phyloP scores from a whole-genome alignment of 2,797 vertebrate genomes.

The Argyrosomus regius region DNA sequence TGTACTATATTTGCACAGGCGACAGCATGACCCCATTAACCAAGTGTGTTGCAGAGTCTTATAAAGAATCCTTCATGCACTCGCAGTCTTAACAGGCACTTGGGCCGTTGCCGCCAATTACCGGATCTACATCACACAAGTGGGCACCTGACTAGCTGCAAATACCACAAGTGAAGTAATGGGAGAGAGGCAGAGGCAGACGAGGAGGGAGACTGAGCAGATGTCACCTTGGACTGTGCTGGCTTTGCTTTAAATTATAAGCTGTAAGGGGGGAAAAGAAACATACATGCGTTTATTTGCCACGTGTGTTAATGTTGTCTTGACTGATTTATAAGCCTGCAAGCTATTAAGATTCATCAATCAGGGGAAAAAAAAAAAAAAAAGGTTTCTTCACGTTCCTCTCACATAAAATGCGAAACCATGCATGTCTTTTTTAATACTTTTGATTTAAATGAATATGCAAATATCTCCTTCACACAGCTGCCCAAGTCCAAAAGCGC shows the following conservation, averaged over 20 bases:
- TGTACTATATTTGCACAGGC: conserved; percentile 13
- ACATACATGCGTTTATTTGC: conserved; percentile 15
- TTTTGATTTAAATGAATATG: conserved; percentile 55
- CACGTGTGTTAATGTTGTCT: conserved; percentile 1
- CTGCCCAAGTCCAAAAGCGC: conserved; percentile 3
- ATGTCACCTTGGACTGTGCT: conserved; percentile 34
- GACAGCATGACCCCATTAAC: conserved; percentile 35
- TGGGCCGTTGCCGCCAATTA: conserved; percentile 48
- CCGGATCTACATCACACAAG: conserved; percentile 47
- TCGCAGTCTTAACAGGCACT: conserved; percentile 45
- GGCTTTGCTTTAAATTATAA: conserved; percentile 10
- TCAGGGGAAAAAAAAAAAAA: background rate
- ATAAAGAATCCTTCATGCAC: background rate
- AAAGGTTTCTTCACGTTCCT: background rate
- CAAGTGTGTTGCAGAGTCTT: conserved; percentile 30
- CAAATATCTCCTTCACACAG: conserved; percentile 24
- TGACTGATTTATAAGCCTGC: conserved; percentile 23
- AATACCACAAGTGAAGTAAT: conserved; percentile 52
- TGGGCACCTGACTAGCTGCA: conserved; percentile 56
- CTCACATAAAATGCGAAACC: conserved; percentile 1
- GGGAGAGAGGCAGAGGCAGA: conserved; percentile 15
- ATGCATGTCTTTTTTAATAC: conserved; percentile 23
- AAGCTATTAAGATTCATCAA: conserved; percentile 2
- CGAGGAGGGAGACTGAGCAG: conserved; percentile 28
- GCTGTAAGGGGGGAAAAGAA: background rate